Percentiles rank a stretch among this genome's conserved stretches.
phyloP scores from a whole-genome alignment of 2,888 invertebrate genomes.

The Yponomeuta plumbellus region DNA sequence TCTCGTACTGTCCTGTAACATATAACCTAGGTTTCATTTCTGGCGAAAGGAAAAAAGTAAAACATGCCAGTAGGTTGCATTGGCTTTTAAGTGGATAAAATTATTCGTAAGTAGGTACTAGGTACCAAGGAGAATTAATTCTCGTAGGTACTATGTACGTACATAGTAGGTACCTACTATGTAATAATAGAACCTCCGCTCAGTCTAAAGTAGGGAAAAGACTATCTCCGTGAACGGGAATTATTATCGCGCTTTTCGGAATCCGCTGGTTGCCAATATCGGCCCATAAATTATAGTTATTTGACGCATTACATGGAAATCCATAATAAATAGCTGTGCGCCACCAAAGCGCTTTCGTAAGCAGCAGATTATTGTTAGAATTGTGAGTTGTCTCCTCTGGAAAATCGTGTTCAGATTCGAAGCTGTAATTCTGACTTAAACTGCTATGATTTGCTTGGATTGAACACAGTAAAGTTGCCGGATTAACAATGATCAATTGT shows the following conservation, averaged over 20 bases:
- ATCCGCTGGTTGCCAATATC: conserved; percentile 60
- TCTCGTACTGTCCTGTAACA: no score
- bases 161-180: background rate
- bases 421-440: background rate
- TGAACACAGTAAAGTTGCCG: no score
- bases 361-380: background rate
- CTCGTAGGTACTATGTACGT: no score
- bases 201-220: background rate
- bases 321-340: conserved; percentile 43
- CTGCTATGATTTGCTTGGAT: no score
- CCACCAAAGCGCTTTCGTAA: background rate
- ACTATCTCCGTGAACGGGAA: conserved; percentile 31
- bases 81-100: background rate
- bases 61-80: no score
- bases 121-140: no score
- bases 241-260: conserved; percentile 63
- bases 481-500: no score
- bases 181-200: background rate
- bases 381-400: background rate
- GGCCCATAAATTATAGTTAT: conserved; percentile 62
- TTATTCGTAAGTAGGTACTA: background rate
- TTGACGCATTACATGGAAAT: conserved; percentile 69
- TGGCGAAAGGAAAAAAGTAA: no score
- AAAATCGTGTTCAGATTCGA: background rate
- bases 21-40: no score